Base-by-base conservation (phyloP, 2,888 invertebrate species). In the Caenorhabditis sulstoni region DNA sequence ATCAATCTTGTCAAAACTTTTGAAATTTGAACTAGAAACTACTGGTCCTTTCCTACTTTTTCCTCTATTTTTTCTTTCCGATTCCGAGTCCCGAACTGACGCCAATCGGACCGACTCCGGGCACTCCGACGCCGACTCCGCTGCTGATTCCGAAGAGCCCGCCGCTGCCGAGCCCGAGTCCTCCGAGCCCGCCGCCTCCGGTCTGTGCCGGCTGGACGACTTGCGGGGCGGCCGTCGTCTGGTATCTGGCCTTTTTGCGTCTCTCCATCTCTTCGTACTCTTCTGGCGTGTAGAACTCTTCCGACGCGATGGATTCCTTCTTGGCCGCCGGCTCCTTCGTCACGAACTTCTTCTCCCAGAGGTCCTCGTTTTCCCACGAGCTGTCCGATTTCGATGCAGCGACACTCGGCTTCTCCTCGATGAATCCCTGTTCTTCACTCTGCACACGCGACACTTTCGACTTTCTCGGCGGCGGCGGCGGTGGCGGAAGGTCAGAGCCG, bases 281-380 rank as follows among this genome's bases (percentile, higher is more conserved):
- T 35, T 81, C 81, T 4, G 81, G 81, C 3, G 29, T 29, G 29
- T 29, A 29, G 35, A 81, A 75, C 29, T 82, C 82, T 45, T 82
- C 82, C 7, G 74, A 66, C 14, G 59, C 74, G 1, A 74, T 45
- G 14, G 59, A 59, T n/a, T 74, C 78, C 22, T 50, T 61, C 8
- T 20, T 62, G 29, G 44, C 64, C 14, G 16, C 14, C 11, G 58
- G 39, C 11, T 47, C 18, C 16, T 74, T 61, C 1, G 73, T 71
- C 16, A 81, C 83, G 35, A 83, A 83, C 45, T 83, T 83, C 55
- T 81, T 81, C 52, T 81, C 81, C 83, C 83, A 83, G 37, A 80
- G 67, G 35, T 83, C 83, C 82, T 78, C 79, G 62, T 79, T 66
- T 18, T 79, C 79, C 79, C 79, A 79, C 2, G 64, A 64, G 18